Evolutionary conservation across 2,888 invertebrate species (phyloP).

Genomic region (Embidobia sp.): DNA sequence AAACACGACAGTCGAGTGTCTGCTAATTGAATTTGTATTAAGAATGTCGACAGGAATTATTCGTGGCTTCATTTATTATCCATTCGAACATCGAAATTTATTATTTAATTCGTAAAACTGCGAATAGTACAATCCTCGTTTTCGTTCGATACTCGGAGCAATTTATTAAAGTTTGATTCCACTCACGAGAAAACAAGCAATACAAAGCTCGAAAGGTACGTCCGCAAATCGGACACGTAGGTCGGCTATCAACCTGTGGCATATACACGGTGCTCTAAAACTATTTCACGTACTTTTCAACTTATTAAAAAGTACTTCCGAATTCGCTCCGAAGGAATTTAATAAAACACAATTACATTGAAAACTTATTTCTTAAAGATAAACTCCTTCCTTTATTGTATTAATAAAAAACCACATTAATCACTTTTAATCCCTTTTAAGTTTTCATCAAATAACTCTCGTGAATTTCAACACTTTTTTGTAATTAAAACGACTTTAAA

Average conservation of each 20-base stretch:
- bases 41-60: background rate
- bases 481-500: too few species aligned
- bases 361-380: constrained; percentile 16
- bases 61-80: background rate
- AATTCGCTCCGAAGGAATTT: constrained; percentile 37
- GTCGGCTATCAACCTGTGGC: constrained; percentile 61
- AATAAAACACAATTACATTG: constrained; percentile 58
- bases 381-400: too few species aligned
- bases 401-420: constrained; percentile 21
- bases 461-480: too few species aligned
- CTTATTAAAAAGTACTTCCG: constrained; percentile 60
- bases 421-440: too few species aligned
- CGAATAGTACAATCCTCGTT: constrained; percentile 27
- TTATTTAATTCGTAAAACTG: constrained; percentile 40
- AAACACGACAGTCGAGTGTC: too few species aligned
- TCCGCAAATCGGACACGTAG: constrained; percentile 63
- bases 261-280: constrained; percentile 59
- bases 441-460: too few species aligned
- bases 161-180: constrained; percentile 63
- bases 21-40: background rate
- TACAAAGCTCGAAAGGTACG: constrained; percentile 62
- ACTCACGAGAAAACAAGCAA: constrained; percentile 60
- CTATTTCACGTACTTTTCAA: constrained; percentile 58
- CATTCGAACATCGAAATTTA: constrained; percentile 11
- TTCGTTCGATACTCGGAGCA: constrained; percentile 39